phyloP scores from a whole-genome alignment of 1,140 invertebrate genomes.

The Sinella curviseta region DNA sequence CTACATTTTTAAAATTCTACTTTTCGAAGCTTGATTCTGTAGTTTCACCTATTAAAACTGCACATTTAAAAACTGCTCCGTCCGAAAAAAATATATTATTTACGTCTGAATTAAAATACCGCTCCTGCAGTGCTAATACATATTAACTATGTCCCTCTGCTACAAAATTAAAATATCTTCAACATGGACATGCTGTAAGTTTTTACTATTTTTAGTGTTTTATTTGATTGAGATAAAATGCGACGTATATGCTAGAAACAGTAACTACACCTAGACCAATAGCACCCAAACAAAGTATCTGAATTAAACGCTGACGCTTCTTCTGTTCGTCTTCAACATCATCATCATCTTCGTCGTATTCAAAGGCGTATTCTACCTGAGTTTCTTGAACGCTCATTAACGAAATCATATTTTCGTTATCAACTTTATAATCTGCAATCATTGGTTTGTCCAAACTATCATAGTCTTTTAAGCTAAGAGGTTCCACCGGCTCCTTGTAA shows the following conservation, averaged over 20 bases:
- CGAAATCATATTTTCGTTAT: background rate
- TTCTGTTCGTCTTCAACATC: conserved; percentile 23
- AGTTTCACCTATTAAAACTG: no score
- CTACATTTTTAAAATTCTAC: no score
- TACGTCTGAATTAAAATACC: no score
- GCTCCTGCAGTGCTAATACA: no score
- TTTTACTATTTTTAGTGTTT: background rate
- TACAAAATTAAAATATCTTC: no score
- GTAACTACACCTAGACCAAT: conserved; percentile 8
- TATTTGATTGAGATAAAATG: conserved; percentile 8
- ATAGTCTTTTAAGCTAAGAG: background rate
- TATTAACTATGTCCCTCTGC: no score
- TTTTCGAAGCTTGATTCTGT: no score
- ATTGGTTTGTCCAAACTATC: background rate
- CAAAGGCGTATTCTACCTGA: background rate
- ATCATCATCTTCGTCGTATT: conserved; percentile 15
- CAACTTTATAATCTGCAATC: background rate
- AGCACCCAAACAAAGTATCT: conserved; percentile 17
- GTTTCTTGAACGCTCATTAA: conserved; percentile 1
- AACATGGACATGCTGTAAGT: no score
- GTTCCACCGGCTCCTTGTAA: background rate
- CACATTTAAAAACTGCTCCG: no score
- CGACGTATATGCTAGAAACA: conserved; percentile 6
- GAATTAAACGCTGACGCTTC: background rate
- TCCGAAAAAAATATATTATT: no score